Evolutionary conservation across 2,888 invertebrate genomes (phyloP).

Genomic region (Sesia apiformis): DNA sequence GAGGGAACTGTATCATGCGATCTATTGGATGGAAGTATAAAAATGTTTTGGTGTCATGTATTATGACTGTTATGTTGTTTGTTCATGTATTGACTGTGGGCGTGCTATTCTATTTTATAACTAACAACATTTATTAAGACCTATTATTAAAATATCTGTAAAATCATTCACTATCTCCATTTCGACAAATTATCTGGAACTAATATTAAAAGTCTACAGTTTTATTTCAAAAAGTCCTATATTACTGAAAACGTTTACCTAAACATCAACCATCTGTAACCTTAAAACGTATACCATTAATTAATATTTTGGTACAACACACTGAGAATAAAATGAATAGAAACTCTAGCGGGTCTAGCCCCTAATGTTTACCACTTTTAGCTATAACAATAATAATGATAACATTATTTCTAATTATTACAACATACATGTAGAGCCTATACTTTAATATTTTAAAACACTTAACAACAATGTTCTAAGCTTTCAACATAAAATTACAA

Average conservation of each 20-base stretch:
- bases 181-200: conserved; percentile 15
- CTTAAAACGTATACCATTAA: conserved; percentile 53
- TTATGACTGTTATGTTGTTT: background rate
- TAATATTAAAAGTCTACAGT: conserved; percentile 24
- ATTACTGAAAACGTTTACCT: conserved; percentile 59
- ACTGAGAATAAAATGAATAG: conserved; percentile 18
- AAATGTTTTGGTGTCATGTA: background rate
- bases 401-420: background rate
- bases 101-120: conserved; percentile 36
- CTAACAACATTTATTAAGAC: background rate
- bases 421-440: background rate
- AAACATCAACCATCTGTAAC: conserved; percentile 70
- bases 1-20: background rate
- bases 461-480: conserved; percentile 31
- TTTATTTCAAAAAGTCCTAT: conserved; percentile 28
- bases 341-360: conserved; percentile 53
- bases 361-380: conserved; percentile 25
- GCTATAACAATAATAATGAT: background rate
- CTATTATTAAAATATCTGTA: conserved; percentile 4
- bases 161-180: conserved; percentile 34
- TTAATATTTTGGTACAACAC: conserved; percentile 36
- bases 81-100: conserved; percentile 27
- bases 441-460: conserved; percentile 15
- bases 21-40: background rate
- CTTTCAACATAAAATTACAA: conserved; percentile 48